Conservation (phyloP, 1,140 invertebrate species). For the Papilio helenus region DNA sequence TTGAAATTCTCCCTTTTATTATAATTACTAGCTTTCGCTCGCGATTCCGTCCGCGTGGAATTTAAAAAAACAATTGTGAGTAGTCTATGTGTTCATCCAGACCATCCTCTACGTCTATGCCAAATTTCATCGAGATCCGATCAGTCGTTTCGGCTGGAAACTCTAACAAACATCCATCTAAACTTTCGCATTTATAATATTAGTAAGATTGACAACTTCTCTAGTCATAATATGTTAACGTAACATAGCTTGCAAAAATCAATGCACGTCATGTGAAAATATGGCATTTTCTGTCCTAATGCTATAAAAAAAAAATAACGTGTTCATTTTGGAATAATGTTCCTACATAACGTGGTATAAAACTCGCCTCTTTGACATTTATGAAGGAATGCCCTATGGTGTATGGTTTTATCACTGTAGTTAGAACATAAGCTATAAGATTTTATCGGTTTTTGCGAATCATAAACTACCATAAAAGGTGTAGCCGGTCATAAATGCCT, state of each 20-base stretch:
- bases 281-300: neutral
- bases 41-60: no score
- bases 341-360: neutral
- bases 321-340: neutral
- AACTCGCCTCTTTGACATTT: neutral
- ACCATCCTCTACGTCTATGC: no score
- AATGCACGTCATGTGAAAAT: neutral
- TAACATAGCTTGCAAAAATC: no score
- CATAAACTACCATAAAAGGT: constrained; percentile 41
- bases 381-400: constrained; percentile 23
- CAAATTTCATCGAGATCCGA: no score
- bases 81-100: no score
- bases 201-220: no score
- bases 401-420: constrained; percentile 31
- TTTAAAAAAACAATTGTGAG: no score
- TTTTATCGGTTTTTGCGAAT: constrained; percentile 37
- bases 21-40: neutral
- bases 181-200: no score
- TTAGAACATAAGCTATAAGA: constrained; percentile 19
- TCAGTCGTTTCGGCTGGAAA: no score
- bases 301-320: neutral
- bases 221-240: no score
- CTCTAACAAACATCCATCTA: no score
- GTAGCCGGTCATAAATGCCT: constrained; percentile 41
- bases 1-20: no score